Evolutionary conservation across 2,888 invertebrate genomes (phyloP), one percentile per base, ranked within the genome.

Genomic region (Oscheius sp.): DNA sequence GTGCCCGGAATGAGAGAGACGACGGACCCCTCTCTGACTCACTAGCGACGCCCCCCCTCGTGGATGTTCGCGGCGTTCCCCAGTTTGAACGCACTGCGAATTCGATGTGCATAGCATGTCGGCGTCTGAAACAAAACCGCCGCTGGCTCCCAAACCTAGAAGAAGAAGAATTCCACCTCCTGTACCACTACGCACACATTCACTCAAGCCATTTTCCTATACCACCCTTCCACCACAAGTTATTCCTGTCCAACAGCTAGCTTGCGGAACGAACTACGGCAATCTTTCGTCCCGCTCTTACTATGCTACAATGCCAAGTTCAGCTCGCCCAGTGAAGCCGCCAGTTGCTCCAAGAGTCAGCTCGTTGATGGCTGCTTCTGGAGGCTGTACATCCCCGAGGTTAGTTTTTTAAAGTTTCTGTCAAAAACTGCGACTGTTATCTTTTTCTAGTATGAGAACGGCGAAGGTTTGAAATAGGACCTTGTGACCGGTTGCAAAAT

Each of bases 31-130:
- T 11, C 21, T 21, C 48, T 63, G 63, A 63, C 48, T 63, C 63
- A 63, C 63, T n/a, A n/a, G 63, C 13, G 63, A 48, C 63, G 63
- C 48, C 63, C 63, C 63, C 63, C 47, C 33, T 32, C 48, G 32
- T 63, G 32, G 60, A 60, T 60, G 60, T 60, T 60, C 60, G 60
- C 29, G 29, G 60, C 35, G 42, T 42, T 42, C 42, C 42, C 37
- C 60, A 60, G 35, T 33, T 33, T 37, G 35, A 60, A 60, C 35
- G 60, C 42, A 35, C 60, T 37, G 35, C 42, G 60, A 60, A 60
- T 35, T 37, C n/a, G 60, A 37, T 35, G 32, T 1, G 42, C 13
- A n/a, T n/a, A n/a, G 35, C n/a, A 60, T 60, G 60, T 7, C 42
- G 0, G 42, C 42, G 7, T 42, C 42, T 5, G 42, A 42, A 42